Evolutionary conservation across 2,797 vertebrate species (phyloP), one percentile per base, ranked within the genome.

Genomic region (Odontamblyopus rebecca): DNA sequence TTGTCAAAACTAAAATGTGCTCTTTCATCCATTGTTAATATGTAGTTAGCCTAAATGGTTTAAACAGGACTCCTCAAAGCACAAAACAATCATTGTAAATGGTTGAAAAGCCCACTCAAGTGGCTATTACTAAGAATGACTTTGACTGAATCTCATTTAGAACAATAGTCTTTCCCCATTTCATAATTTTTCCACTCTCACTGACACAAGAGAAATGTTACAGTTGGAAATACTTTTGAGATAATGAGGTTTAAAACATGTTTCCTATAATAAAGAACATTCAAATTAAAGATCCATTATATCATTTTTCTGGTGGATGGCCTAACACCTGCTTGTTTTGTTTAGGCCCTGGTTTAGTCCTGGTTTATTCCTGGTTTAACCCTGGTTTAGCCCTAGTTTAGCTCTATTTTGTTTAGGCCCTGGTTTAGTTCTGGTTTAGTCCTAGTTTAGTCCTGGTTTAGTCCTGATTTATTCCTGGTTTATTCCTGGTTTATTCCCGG

Each of bases 61-160:
- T 61, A 61, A 67, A 61, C 44, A 51, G 64, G 64, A 53, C 30
- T 57, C 29, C 11, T 26, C 44, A 73, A 54, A 75, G 67, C 41
- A 29, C 8, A 30, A 30, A 70, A 61, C 44, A 68, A 51, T 15
- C n/a, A 27, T 1, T 19, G 8, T 51, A n/a, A 38, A 69, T 38
- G 0, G n/a, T 66, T 66, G 54, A n/a, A 57, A 54, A 68, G 1
- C 29, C 51, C 26, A 60, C 53, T 72, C 32, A 57, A 38, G 38
- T 2, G 50, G 30, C 38, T 5, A 15, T 51, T 56, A 56, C 66
- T 16, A 68, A 38, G 16, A 56, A 23, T 26, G 48, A n/a, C 50
- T 56, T 16, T 56, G 30, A 54, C 51, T 56, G 30, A 26, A 6
- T 5, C 66, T 68, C 19, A 44, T 66, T 5, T 60, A 12, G 13